Evolutionary conservation across 2,888 invertebrate genomes (phyloP).

Genomic region (Pterostichus niger): DNA sequence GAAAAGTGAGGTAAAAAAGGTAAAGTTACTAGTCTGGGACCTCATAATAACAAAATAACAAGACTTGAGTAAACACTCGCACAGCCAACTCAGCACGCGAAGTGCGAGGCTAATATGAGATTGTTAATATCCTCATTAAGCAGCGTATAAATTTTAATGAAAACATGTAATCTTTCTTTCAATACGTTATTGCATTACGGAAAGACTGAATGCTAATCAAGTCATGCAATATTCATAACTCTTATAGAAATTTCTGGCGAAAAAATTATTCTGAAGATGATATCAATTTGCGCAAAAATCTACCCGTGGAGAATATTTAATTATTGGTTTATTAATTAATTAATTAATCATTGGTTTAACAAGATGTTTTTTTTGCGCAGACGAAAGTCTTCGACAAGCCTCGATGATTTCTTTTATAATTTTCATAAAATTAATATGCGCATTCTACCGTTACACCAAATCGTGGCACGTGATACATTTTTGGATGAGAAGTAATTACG

Average conservation of each 20-base stretch:
- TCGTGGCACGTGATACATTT: too few relatives aligned
- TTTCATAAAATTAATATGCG: background rate
- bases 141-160: conserved; percentile 46
- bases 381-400: background rate
- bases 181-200: conserved; percentile 37
- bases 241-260: conserved; percentile 57
- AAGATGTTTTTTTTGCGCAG: background rate
- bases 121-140: conserved; percentile 47
- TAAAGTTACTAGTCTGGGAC: too few relatives aligned
- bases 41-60: too few relatives aligned
- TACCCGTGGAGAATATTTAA: conserved; percentile 33
- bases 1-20: too few relatives aligned
- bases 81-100: background rate
- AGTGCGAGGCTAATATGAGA: conserved; percentile 15
- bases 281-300: conserved; percentile 51
- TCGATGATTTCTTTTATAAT: background rate
- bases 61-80: too few relatives aligned
- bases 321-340: conserved; percentile 49
- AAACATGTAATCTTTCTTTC: conserved; percentile 56
- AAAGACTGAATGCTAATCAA: conserved; percentile 50
- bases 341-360: conserved; percentile 25
- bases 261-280: conserved; percentile 31
- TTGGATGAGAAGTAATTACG: too few relatives aligned
- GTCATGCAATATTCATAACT: conserved; percentile 61
- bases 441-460: too few relatives aligned